Conservation (phyloP, 2,113 vertebrate genomes). For the Tapirus terrestris region DNA sequence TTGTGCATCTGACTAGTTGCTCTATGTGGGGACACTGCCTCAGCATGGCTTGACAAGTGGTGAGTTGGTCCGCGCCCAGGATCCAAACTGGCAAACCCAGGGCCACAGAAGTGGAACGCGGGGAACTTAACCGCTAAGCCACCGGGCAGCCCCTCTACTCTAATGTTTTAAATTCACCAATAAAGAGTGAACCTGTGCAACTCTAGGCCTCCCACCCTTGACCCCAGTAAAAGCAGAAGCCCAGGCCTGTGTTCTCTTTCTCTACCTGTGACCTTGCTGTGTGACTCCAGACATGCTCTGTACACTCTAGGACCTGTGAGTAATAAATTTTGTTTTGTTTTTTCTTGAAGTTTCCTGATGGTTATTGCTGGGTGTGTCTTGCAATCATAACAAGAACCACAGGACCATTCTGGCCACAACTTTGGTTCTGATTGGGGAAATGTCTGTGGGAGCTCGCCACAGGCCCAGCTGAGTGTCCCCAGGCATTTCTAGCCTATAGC, state of each 20-base stretch:
- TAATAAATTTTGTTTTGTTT: background rate
- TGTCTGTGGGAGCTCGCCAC: background rate
- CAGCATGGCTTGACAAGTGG: too few species aligned
- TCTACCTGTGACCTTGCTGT: background rate
- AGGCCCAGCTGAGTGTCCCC: too few species aligned
- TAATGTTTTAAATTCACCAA: background rate
- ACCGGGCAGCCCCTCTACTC: background rate
- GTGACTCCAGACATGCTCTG: background rate
- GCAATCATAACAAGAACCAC: background rate
- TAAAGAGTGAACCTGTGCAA: background rate
- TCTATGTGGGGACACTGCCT: too few species aligned
- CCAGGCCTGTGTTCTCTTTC: background rate
- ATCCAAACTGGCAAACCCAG: too few species aligned
- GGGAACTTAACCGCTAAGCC: too few species aligned
- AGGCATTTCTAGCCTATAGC: too few species aligned
- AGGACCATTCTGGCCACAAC: background rate
- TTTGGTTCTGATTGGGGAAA: background rate
- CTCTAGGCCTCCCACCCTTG: background rate
- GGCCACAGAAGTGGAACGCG: too few species aligned
- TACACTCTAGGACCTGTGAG: background rate
- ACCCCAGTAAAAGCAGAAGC: background rate
- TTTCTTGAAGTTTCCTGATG: background rate
- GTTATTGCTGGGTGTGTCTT: background rate
- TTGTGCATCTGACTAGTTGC: too few species aligned
- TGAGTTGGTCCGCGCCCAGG: too few species aligned